These are phyloP conservation scores for Subacronicta megacephala DNA, from an alignment of 2,888 invertebrate genomes.

Conservation along the genomic window DNA sequence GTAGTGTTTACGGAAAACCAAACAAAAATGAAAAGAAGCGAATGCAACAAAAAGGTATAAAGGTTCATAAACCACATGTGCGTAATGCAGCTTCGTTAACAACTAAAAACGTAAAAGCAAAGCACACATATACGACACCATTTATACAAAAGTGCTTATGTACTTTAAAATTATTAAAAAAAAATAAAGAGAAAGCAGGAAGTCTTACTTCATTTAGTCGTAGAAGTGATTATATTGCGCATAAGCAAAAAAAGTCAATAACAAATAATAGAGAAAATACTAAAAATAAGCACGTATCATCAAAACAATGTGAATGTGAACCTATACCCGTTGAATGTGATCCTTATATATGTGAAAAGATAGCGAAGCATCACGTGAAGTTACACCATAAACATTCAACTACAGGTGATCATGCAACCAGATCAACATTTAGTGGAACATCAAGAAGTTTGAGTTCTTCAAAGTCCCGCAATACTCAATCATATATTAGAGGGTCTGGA, in stretches of 20 bases:
- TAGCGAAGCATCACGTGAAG: constrained; percentile 1
- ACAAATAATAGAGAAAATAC: constrained; percentile 19
- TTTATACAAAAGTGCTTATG: constrained; percentile 45
- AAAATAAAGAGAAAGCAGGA: constrained; percentile 34
- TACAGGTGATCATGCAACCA: constrained; percentile 1
- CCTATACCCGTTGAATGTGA: constrained; percentile 5
- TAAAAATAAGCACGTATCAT: constrained; percentile 7
- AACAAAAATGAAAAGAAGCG: constrained; percentile 6
- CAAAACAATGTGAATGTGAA: constrained; percentile 37
- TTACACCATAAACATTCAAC: constrained; percentile 14
- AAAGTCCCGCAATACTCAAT: constrained; percentile 2
- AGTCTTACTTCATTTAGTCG: constrained; percentile 3
- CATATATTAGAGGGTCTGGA: background rate
- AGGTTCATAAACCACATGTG: constrained; percentile 22
- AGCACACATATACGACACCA: constrained; percentile 26
- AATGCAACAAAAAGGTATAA: constrained; percentile 22
- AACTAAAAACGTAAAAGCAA: constrained; percentile 17
- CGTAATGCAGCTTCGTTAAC: constrained; percentile 21
- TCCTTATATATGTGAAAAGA: constrained; percentile 10
- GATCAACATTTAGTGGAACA: constrained; percentile 13
- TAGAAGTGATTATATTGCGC: constrained; percentile 17
- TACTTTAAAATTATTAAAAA: constrained; percentile 36
- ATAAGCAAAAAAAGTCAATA: constrained; percentile 27
- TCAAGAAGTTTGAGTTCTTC: constrained; percentile 6
- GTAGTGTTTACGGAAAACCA: background rate